Evolutionary conservation across 53 echinoderm and acorn worm species (phyloP).

Genomic region (Henricia sp.): DNA sequence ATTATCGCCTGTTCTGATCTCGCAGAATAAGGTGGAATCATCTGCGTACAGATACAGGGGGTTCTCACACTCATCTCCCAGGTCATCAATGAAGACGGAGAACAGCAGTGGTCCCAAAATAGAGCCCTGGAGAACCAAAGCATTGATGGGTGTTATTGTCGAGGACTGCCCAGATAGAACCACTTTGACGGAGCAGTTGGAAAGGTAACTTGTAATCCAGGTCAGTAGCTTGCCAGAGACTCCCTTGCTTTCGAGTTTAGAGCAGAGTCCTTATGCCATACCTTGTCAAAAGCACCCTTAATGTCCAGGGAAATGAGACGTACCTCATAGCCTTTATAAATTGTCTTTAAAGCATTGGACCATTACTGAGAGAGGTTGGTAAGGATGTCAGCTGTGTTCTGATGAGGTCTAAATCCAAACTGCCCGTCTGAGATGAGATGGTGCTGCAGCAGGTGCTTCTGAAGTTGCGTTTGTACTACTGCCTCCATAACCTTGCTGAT

Average conservation of each 20-base stretch:
- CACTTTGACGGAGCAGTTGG: not conserved
- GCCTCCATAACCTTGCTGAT: constrained; percentile 29
- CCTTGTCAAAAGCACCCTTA: constrained; percentile 25
- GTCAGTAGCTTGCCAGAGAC: not conserved
- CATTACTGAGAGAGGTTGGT: constrained; percentile 46
- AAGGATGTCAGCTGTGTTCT: not conserved
- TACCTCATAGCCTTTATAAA: constrained; percentile 48
- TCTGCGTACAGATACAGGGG: constrained; percentile 50
- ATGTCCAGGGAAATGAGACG: constrained; percentile 54
- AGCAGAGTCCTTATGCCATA: not conserved
- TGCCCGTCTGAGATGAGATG: not conserved
- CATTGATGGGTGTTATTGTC: no score
- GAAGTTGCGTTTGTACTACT: constrained; percentile 1
- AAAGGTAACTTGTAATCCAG: not conserved
- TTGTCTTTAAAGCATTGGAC: constrained; percentile 39
- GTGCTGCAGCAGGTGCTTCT: not conserved
- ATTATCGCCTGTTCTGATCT: no score
- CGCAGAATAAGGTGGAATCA: no score
- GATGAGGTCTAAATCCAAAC: constrained; percentile 12
- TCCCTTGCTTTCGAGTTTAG: not conserved
- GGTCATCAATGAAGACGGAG: constrained; percentile 58
- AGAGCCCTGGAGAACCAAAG: no score
- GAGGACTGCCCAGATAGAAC: not conserved
- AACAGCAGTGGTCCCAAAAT: no score
- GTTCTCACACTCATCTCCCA: constrained; percentile 51